Conservation (phyloP, 2,888 invertebrate species). For the Drosophila suboccidentalis region DNA sequence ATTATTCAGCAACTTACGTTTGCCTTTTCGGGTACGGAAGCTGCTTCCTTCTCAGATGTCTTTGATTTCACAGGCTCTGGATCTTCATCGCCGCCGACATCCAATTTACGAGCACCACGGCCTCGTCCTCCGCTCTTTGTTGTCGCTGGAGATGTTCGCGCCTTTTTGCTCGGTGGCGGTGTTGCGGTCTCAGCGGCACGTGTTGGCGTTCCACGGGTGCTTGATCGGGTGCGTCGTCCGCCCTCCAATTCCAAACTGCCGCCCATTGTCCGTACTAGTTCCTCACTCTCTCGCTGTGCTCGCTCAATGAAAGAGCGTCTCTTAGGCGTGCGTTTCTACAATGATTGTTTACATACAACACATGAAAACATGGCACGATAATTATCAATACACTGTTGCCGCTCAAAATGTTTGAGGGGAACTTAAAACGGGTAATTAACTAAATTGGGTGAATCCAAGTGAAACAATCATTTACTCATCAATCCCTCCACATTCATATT, state of each 20-base stretch:
- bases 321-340: constrained; percentile 85
- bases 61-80: constrained; percentile 60
- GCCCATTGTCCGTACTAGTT: constrained; percentile 85
- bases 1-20: constrained; percentile 43
- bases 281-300: constrained; percentile 85
- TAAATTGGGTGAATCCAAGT: constrained; percentile 15
- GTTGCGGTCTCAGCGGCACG: constrained; percentile 75
- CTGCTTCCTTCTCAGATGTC: constrained; percentile 9
- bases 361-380: constrained; percentile 16
- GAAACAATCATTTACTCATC: constrained; percentile 24
- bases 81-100: constrained; percentile 67
- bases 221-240: constrained; percentile 85
- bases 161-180: constrained; percentile 84
- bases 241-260: constrained; percentile 84
- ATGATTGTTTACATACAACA: constrained; percentile 40
- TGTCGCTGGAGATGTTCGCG: constrained; percentile 76
- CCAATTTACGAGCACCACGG: constrained; percentile 82
- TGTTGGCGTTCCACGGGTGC: constrained; percentile 83
- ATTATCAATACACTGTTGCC: constrained; percentile 9
- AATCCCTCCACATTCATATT: constrained; percentile 21
- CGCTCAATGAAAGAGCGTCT: constrained; percentile 84
- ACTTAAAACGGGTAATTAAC: constrained; percentile 4
- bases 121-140: constrained; percentile 71
- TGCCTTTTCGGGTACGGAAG: constrained; percentile 15
- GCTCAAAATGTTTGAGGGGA: constrained; percentile 2